Conservation (phyloP, 2,797 vertebrate species). For the Sebastiscus albofasciatus region DNA sequence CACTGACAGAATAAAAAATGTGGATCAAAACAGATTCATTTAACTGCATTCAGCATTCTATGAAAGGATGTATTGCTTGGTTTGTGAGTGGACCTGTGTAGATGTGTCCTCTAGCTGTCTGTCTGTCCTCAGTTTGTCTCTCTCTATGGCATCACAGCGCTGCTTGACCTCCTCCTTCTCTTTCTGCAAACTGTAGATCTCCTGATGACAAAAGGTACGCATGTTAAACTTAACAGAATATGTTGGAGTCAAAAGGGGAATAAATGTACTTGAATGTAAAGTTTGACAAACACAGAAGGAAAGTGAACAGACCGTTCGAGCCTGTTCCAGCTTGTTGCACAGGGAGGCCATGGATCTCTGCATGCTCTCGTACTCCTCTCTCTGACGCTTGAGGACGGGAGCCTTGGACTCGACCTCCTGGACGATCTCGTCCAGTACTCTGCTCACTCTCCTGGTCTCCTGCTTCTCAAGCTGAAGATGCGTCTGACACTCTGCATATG, state of each 20-base stretch:
- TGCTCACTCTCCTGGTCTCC: constrained; percentile 91
- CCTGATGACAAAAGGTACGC: constrained; percentile 74
- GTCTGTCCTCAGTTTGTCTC: constrained; percentile 88
- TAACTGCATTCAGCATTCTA: background rate
- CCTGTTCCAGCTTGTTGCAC: constrained; percentile 93
- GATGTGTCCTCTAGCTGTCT: constrained; percentile 92
- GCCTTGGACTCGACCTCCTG: constrained; percentile 96
- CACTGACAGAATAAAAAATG: background rate
- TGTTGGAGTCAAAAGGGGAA: background rate
- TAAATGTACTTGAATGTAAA: background rate
- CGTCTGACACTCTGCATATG: constrained; percentile 92
- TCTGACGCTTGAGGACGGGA: constrained; percentile 91
- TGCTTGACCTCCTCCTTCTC: constrained; percentile 91
- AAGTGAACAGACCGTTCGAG: constrained; percentile 85
- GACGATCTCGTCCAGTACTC: constrained; percentile 93
- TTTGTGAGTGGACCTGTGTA: constrained; percentile 84
- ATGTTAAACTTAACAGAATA: background rate
- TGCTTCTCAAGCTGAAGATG: constrained; percentile 92
- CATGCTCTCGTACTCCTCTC: constrained; percentile 93
- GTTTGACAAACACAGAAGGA: background rate
- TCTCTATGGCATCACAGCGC: constrained; percentile 84
- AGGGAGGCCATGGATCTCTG: constrained; percentile 91
- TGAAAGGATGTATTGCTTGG: background rate
- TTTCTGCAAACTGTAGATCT: constrained; percentile 92
- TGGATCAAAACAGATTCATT: background rate